phyloP scores from a whole-genome alignment of 2,888 invertebrate species.

The Tiliacea citrago region DNA sequence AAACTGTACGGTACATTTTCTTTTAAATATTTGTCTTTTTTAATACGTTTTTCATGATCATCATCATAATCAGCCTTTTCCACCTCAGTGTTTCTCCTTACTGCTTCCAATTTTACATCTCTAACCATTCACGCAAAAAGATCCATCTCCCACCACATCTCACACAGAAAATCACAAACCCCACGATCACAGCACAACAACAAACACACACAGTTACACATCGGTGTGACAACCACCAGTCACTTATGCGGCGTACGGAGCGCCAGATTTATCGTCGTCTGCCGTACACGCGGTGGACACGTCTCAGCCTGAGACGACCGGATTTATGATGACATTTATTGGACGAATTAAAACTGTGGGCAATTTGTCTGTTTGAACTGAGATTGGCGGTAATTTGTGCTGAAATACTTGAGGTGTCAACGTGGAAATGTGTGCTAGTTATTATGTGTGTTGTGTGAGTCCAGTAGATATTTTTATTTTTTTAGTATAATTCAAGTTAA shows the following conservation, averaged over 20 bases:
- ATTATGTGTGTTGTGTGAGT: neutral
- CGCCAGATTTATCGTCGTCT: conserved; percentile 83
- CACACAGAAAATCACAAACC: neutral
- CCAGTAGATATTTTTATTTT: neutral
- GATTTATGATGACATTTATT: conserved; percentile 82
- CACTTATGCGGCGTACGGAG: conserved; percentile 74
- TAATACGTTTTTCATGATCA: neutral
- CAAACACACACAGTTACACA: conserved; percentile 42
- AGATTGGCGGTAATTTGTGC: conserved; percentile 39
- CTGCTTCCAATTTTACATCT: neutral
- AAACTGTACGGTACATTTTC: neutral
- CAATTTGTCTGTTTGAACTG: conserved; percentile 53
- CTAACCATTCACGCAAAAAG: neutral
- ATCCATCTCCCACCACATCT: neutral
- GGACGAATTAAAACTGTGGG: conserved; percentile 73
- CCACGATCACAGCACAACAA: neutral
- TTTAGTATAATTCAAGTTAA: neutral
- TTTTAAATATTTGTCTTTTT: neutral
- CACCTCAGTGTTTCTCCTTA: too few species aligned
- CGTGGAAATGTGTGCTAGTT: neutral
- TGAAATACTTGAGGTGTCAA: conserved; percentile 7
- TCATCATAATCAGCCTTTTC: neutral
- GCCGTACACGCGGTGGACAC: conserved; percentile 77
- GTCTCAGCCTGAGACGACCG: conserved; percentile 74
- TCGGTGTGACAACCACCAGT: conserved; percentile 71